A percentile compares a stretch with the other conserved stretches of the same genome.
phyloP scores from a whole-genome alignment of 2,888 invertebrate genomes.

The Oxytorus armatus region DNA sequence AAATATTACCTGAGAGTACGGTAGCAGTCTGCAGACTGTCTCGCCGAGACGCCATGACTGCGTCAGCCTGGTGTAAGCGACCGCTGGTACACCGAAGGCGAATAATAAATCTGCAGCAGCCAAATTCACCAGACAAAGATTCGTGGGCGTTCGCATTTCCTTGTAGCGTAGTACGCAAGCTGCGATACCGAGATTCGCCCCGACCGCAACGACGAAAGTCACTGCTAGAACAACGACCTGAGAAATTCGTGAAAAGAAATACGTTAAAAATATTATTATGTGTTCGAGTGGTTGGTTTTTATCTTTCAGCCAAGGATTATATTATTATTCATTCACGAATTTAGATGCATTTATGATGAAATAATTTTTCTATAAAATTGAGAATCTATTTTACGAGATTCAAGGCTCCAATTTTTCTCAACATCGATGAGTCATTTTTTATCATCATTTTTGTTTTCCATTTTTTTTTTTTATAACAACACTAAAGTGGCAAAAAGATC shows the following conservation, averaged over 20 bases:
- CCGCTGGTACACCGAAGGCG: constrained; percentile 85
- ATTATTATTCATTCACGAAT: not conserved
- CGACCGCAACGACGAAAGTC: constrained; percentile 85
- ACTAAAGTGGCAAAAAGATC: too few species aligned
- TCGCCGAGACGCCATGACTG: constrained; percentile 86
- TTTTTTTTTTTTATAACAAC: too few species aligned
- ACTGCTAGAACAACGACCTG: constrained; percentile 83
- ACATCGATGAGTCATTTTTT: too few species aligned
- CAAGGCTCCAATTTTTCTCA: too few species aligned
- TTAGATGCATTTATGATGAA: not conserved
- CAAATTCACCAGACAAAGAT: constrained; percentile 86
- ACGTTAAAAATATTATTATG: not conserved
- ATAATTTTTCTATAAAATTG: constrained; percentile 6
- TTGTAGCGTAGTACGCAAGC: constrained; percentile 85
- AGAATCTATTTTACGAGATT: constrained; percentile 21
- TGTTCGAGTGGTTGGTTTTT: too few species aligned
- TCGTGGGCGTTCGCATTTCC: constrained; percentile 86
- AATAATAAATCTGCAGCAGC: constrained; percentile 89
- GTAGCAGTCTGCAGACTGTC: constrained; percentile 85
- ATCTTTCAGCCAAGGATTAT: too few species aligned
- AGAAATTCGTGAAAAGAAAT: constrained; percentile 42
- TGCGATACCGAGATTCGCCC: constrained; percentile 85
- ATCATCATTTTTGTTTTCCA: constrained; percentile 6
- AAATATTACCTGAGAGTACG: constrained; percentile 86
- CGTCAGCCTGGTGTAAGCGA: constrained; percentile 85